Evolutionary conservation across 1,140 invertebrate species (phyloP), one percentile per base, ranked within the genome.

Genomic region (Mya arenaria): DNA sequence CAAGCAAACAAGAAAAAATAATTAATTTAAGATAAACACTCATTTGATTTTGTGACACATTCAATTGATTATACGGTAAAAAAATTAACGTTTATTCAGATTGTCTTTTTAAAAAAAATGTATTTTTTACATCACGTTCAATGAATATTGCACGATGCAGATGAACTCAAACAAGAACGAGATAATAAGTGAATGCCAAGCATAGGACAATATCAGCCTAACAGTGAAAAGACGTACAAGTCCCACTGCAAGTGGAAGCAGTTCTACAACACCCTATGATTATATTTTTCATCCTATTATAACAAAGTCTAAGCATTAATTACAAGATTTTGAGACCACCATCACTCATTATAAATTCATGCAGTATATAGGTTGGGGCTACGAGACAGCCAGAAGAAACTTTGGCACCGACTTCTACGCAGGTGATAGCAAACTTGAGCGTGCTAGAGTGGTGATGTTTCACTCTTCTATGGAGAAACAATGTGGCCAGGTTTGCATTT

Each of bases 381-480:
- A 65, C 30, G 28, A 65, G 62, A 5, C 36, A 17, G 25, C 62
- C 30, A 65, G 30, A 36, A 15, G 34, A 6, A 36, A 32, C 34
- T 34, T 65, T 65, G 17, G 30, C 30, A 34, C 30, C 19, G 34
- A 65, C 5, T 65, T 65, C 34, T 65, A 65, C n/a, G 62, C 62
- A 10, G 62, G 62, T 36, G 6, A 25, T 36, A 28, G 36, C 19
- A 13, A 34, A 25, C 62, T 34, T 32, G 28, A 65, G 25, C 30
- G 36, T 65, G 28, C 62, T 32, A 65, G 62, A 13, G 62, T 65
- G 30, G 62, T 65, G 28, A 65, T 65, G 6, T 65, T 23, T 34
- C 10, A 65, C 34, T 65, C 62, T 32, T 65, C 62, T 23, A 65
- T 65, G 62, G n/a, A n/a, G n/a, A n/a, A n/a, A n/a, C n/a, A n/a